Percentiles rank a stretch among this genome's conserved stretches.
Evolutionary conservation across 2,113 vertebrate species (phyloP).

Genomic region (Cisticola juncidis): DNA sequence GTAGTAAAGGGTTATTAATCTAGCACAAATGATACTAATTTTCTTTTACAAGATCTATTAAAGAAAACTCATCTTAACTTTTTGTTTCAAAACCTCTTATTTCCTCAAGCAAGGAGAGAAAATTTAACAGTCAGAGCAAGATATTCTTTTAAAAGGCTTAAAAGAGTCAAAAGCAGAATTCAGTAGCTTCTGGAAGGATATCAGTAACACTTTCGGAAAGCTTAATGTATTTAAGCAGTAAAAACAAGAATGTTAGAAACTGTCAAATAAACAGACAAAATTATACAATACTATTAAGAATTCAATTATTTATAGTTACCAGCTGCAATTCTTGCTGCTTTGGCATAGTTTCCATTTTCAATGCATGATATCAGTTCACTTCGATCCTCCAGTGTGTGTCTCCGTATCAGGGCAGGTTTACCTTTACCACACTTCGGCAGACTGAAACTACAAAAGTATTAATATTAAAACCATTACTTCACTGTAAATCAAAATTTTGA

Average conservation of each 20-base stretch:
- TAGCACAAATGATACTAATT: not conserved
- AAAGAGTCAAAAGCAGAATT: not conserved
- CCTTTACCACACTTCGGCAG: slow-evolving; percentile 92
- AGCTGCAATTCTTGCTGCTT: slow-evolving; percentile 92
- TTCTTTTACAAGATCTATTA: not conserved
- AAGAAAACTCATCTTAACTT: not conserved
- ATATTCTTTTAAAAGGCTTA: not conserved
- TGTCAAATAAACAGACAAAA: not conserved
- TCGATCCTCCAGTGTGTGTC: slow-evolving; percentile 93
- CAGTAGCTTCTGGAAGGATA: not conserved
- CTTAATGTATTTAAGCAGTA: not conserved
- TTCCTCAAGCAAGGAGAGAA: not conserved
- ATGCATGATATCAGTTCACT: slow-evolving; percentile 94
- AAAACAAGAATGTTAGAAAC: not conserved
- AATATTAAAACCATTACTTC: not conserved
- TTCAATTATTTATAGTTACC: slow-evolving; percentile 73
- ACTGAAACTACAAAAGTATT: slow-evolving; percentile 69
- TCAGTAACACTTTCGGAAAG: not conserved
- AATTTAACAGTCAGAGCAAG: not conserved
- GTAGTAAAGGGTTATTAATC: not conserved
- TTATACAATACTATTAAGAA: not conserved
- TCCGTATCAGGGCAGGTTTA: slow-evolving; percentile 91
- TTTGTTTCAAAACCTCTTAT: not conserved
- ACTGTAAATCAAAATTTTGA: not conserved
- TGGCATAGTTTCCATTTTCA: slow-evolving; percentile 94